Evolutionary conservation across 2,888 invertebrate genomes (phyloP).

Genomic region (Drosophila pegasa): DNA sequence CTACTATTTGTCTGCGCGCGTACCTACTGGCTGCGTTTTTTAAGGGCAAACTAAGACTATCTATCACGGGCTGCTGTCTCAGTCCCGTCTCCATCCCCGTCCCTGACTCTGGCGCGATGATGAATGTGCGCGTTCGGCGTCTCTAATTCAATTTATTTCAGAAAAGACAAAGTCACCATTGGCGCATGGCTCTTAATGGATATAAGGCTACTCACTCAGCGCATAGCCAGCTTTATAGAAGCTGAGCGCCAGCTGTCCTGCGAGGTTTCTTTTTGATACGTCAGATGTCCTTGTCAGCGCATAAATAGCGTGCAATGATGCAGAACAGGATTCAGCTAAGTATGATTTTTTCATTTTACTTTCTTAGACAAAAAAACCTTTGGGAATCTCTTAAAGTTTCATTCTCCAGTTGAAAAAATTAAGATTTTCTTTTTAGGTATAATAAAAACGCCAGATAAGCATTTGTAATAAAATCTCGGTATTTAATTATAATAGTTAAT

Average conservation of each 20-base stretch:
- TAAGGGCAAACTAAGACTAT: constrained; percentile 49
- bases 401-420: neutral
- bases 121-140: constrained; percentile 77
- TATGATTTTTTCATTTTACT: neutral
- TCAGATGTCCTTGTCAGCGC: constrained; percentile 26
- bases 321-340: constrained; percentile 14
- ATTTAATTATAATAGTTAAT: neutral
- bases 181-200: constrained; percentile 54
- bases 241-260: constrained; percentile 58
- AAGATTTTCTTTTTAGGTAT: neutral
- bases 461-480: neutral
- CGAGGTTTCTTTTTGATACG: constrained; percentile 53
- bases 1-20: constrained; percentile 72
- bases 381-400: too few species aligned
- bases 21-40: constrained; percentile 53
- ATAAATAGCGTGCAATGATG: constrained; percentile 21
- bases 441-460: neutral
- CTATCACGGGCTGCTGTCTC: constrained; percentile 57
- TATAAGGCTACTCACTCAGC: constrained; percentile 45
- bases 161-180: constrained; percentile 75
- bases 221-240: constrained; percentile 32
- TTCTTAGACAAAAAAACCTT: too few species aligned
- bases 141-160: constrained; percentile 80
- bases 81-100: constrained; percentile 14
- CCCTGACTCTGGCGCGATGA: constrained; percentile 47